Evolutionary conservation across 1,140 invertebrate species (phyloP).

Genomic region (Pogonomyrmex californicus): DNA sequence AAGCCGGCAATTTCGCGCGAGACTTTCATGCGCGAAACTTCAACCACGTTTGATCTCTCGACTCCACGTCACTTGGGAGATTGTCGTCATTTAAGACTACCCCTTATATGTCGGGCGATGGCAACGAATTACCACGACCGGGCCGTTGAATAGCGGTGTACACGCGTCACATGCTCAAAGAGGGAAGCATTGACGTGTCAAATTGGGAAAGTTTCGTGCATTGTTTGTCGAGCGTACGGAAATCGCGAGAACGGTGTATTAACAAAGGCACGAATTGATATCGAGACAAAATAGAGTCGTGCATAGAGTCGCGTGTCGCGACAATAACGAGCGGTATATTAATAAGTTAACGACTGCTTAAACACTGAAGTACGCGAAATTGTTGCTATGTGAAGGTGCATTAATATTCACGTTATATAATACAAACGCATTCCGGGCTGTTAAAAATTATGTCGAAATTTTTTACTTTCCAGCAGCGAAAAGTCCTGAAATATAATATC

Average conservation of each 20-base stretch:
- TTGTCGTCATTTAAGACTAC: slow-evolving; percentile 66
- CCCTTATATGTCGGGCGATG: slow-evolving; percentile 61
- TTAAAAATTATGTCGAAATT: not conserved
- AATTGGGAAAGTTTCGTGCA: slow-evolving; percentile 77
- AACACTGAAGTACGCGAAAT: slow-evolving; percentile 5
- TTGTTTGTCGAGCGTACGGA: slow-evolving; percentile 52
- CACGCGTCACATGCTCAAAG: slow-evolving; percentile 70
- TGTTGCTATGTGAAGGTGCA: not conserved
- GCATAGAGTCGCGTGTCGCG: slow-evolving; percentile 14
- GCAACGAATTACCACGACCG: slow-evolving; percentile 39
- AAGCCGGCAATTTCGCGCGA: slow-evolving; percentile 68
- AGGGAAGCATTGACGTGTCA: slow-evolving; percentile 67
- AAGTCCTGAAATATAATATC: not conserved
- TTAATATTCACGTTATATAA: no score
- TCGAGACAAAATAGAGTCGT: slow-evolving; percentile 48
- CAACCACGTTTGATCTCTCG: slow-evolving; percentile 68
- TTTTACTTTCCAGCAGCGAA: not conserved
- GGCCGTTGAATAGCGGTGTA: slow-evolving; percentile 36
- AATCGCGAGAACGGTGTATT: slow-evolving; percentile 60
- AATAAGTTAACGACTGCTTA: slow-evolving; percentile 41
- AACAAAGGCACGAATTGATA: slow-evolving; percentile 70
- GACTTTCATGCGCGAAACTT: slow-evolving; percentile 71
- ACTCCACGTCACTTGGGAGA: slow-evolving; percentile 5
- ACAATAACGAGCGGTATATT: not conserved
- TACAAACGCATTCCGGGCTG: not conserved